Conservation (phyloP, 2,113 vertebrate genomes). For the Bothrops jararaca region DNA sequence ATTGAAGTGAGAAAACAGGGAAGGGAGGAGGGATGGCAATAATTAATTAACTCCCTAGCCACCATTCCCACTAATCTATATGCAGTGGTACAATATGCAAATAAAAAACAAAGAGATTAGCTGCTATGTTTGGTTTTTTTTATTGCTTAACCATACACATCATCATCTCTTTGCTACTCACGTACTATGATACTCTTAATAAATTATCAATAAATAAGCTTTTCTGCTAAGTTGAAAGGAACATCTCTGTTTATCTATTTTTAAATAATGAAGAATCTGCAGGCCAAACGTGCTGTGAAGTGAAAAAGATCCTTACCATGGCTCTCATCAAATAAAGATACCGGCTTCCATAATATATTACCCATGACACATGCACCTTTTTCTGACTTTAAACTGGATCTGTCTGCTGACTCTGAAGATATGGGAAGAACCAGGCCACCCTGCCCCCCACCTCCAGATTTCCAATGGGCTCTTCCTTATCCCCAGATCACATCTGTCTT, state of each 20-base stretch:
- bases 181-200: conserved; percentile 54
- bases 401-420: conserved; percentile 64
- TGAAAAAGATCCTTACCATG: conserved; percentile 50
- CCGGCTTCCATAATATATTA: conserved; percentile 59
- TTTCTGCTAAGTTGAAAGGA: conserved; percentile 52
- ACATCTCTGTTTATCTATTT: background rate
- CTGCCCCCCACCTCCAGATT: conserved; percentile 30
- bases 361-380: conserved; percentile 30
- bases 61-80: conserved; percentile 51
- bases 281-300: conserved; percentile 56
- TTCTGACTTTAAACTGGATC: conserved; percentile 46
- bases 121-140: conserved; percentile 61
- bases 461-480: conserved; percentile 87
- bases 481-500: conserved; percentile 97
- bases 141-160: conserved; percentile 53
- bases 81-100: conserved; percentile 39
- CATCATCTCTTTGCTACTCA: conserved; percentile 67
- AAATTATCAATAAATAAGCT: conserved; percentile 65
- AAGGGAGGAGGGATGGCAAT: background rate
- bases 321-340: conserved; percentile 49
- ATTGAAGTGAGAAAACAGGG: conserved; percentile 26
- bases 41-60: conserved; percentile 9
- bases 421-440: conserved; percentile 17
- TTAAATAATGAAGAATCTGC: conserved; percentile 47
- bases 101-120: conserved; percentile 54